Conservation (phyloP, 2,113 vertebrate species). For the Phrynocephalus versicolor region DNA sequence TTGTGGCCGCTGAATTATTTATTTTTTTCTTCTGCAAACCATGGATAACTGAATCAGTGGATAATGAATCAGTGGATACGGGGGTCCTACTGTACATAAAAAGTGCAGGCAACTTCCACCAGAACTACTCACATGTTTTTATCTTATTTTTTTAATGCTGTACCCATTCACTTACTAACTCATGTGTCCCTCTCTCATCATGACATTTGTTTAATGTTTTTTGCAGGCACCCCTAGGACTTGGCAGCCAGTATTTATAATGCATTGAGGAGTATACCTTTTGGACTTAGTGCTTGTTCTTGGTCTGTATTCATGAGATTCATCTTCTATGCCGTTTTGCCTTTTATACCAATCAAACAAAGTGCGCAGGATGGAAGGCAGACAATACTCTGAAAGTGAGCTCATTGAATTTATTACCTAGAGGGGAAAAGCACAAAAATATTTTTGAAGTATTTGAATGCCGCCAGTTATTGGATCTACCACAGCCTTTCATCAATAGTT, state of each 20-base stretch:
- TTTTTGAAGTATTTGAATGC: neutral
- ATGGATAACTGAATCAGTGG: no score
- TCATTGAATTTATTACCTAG: conserved; percentile 97
- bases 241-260: neutral
- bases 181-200: neutral
- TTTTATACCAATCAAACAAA: conserved; percentile 98
- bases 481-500: neutral
- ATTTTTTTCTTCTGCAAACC: no score
- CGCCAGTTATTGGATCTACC: neutral
- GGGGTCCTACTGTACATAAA: no score
- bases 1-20: no score
- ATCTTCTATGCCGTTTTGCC: conserved; percentile 97
- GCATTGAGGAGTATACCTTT: conserved; percentile 81
- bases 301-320: conserved; percentile 98
- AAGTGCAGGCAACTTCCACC: no score
- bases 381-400: conserved; percentile 97
- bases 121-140: no score
- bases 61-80: no score
- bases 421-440: conserved; percentile 24
- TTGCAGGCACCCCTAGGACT: neutral
- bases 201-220: neutral
- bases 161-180: neutral
- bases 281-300: conserved; percentile 95
- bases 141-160: neutral
- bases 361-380: conserved; percentile 95